phyloP scores from a whole-genome alignment of 2,797 vertebrate species.

The Sciaenops ocellatus region DNA sequence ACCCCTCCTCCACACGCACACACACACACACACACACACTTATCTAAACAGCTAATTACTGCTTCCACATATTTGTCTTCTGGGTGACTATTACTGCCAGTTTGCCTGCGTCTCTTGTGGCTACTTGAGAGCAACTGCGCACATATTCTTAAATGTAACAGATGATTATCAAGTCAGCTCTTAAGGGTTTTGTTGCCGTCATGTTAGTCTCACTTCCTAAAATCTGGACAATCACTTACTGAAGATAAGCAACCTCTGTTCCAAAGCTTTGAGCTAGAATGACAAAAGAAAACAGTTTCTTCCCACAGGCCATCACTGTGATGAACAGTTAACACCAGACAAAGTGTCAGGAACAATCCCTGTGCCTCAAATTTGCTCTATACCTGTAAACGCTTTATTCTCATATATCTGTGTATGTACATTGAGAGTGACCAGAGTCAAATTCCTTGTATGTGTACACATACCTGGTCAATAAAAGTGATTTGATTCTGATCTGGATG shows the following conservation, averaged over 20 bases:
- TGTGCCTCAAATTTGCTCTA: no score
- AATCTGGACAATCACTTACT: background rate
- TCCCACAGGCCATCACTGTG: no score
- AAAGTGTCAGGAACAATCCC: no score
- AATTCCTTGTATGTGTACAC: no score
- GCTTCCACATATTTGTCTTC: constrained; percentile 43
- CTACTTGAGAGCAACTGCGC: background rate
- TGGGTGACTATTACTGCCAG: constrained; percentile 5
- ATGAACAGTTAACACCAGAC: no score
- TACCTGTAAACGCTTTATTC: no score
- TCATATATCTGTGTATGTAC: no score
- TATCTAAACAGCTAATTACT: constrained; percentile 37
- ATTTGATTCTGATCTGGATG: background rate
- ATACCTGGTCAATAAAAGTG: no score
- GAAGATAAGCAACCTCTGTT: background rate
- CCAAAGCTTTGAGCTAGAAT: background rate
- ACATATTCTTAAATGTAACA: background rate
- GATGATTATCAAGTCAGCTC: no score
- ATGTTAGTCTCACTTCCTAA: background rate
- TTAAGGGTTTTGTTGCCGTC: background rate
- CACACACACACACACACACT: constrained; percentile 9
- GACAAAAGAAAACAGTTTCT: background rate
- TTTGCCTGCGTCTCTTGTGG: constrained; percentile 11
- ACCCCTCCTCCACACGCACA: constrained; percentile 28
- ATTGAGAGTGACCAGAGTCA: no score